Base-by-base conservation (phyloP, 1,140 invertebrate genomes). In the Orchestia grillus region DNA sequence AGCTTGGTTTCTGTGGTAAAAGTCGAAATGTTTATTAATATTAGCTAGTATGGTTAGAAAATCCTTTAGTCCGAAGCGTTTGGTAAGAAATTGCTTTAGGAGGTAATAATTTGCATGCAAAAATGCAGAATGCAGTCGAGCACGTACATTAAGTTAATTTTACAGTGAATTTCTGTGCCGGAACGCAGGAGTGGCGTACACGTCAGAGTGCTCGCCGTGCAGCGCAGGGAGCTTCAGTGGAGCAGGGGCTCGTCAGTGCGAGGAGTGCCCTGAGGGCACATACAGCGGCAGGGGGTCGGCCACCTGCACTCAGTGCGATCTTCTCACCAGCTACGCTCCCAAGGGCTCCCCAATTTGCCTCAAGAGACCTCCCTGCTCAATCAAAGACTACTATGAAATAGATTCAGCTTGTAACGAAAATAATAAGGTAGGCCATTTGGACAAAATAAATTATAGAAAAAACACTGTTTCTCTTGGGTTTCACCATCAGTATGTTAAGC, bases 121-220 rank as follows among this genome's bases (percentile, higher is more conserved):
- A 53, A 8, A 53, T n/a, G n/a, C n/a, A n/a, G n/a, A n/a, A n/a
- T n/a, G n/a, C n/a, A 53, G 47, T 6, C 47, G 47, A 53, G 47
- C 47, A 8, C 47, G 47, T 19, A 53, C 47, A 8, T 53, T 19
- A 53, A 19, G 47, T 19, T 53, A 53, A 19, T 53, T 6, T 53
- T 19, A 53, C 47, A 8, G 6, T 53, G 47, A 53, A 53, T 19
- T 8, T n/a, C n/a, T n/a, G n/a, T n/a, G n/a, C 41, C 87, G 43
- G 44, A 36, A 96, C 97, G 96, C 96, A 98, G 98, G 98, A 92
- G 97, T 98, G 44, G 98, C 98, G 16, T 98, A 98, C 96, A 98
- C 98, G 40, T 98, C 98, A 0, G 97, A 97, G 96, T 98, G 98
- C 97, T 97, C 97, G 36, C 97, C 97, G 62, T 98, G 98, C 97